Evolutionary conservation across 2,797 vertebrate species (phyloP), one percentile per base, ranked within the genome.

Genomic region (Eutrigla gurnardus): DNA sequence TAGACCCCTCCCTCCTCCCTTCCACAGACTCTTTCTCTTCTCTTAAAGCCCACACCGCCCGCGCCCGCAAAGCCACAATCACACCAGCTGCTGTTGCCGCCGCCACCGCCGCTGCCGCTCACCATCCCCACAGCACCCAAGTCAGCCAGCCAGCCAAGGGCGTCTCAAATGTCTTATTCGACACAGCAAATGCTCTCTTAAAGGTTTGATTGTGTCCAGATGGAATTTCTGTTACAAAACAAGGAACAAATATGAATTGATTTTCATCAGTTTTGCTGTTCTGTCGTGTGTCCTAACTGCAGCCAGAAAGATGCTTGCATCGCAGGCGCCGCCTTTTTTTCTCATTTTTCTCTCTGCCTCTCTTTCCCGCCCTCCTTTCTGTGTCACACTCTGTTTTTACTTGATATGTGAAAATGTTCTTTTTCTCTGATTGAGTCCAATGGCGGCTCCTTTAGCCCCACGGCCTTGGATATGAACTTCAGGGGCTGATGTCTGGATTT

Each of bases 151-250:
- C 78, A 65, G 87, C 77, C 80, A 70, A 58, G 73, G 73, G 77
- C 70, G 18, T 69, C 63, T 68, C 59, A 52, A 53, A 79, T 39
- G 78, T 91, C 89, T 91, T 85, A 90, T 47, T 80, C 32, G 52
- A 63, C 69, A 71, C 70, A 33, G 49, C 74, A 75, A 65, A 78
- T 59, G 37, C 74, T 80, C 69, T 78, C 67, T 80, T 70, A 54
- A 74, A 45, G 45, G 60, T 69, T 65, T 79, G 64, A 65, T 77
- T 69, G 72, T 70, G 73, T 82, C 78, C 70, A 55, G 50, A 66
- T 77, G 89, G 88, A 91, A 65, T 72, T 73, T 73, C 83, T 88
- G 85, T 91, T 87, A 82, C 87, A 75, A 76, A 81, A 71, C 42
- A 50, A 64, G n/a, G 40, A 65, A 25, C 67, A 63, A 67, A 53